Evolutionary conservation across 1,140 invertebrate genomes (phyloP).

Genomic region (Magallana gigas): DNA sequence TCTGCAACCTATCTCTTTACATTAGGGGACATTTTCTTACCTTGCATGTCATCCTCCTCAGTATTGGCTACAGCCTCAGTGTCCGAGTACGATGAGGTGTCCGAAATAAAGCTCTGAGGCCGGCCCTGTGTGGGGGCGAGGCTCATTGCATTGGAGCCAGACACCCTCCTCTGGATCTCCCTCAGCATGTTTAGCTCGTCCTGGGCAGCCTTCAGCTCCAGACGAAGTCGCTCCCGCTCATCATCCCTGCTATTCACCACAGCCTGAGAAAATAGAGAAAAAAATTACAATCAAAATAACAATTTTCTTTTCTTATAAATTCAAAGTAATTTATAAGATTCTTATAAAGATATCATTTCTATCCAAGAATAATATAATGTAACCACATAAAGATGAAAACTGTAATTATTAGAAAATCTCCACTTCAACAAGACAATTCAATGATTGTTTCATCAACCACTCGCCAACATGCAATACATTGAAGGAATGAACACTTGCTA

Average conservation of each 20-base stretch:
- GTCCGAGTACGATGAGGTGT: slow-evolving; percentile 47
- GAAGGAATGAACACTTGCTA: neutral
- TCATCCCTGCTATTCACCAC: slow-evolving; percentile 87
- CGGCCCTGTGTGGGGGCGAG: slow-evolving; percentile 45
- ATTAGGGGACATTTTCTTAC: too few species aligned
- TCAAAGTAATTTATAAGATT: neutral
- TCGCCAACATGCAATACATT: neutral
- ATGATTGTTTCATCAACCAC: neutral
- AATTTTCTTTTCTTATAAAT: neutral
- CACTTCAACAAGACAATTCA: neutral
- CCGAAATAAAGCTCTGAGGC: slow-evolving; percentile 68
- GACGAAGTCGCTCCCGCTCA: slow-evolving; percentile 86
- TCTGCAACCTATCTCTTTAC: too few species aligned
- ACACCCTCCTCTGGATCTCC: slow-evolving; percentile 65
- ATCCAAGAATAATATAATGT: neutral
- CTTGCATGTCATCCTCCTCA: slow-evolving; percentile 7
- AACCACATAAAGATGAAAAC: too few species aligned
- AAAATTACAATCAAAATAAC: neutral
- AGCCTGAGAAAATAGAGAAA: slow-evolving; percentile 81
- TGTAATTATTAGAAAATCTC: neutral
- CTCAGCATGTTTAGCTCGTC: slow-evolving; percentile 85
- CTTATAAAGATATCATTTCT: neutral
- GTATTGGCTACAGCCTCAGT: slow-evolving; percentile 41
- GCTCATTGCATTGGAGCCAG: slow-evolving; percentile 48
- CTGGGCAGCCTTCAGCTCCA: slow-evolving; percentile 85